Conservation (phyloP, 2,113 vertebrate species). For the Candoia aspera region DNA sequence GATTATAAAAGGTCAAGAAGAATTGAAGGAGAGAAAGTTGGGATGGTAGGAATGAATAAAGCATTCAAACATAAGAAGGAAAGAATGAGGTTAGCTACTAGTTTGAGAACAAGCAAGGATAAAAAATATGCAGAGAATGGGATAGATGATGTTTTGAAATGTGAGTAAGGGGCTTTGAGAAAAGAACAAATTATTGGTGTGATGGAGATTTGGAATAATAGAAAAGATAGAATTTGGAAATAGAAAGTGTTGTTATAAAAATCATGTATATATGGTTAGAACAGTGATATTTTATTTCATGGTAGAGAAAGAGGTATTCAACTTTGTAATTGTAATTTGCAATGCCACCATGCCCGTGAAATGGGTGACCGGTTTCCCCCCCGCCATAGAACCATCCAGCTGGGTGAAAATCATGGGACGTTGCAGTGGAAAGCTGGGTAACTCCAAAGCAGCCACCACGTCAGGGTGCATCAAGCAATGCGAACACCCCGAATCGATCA, state of each 20-base stretch:
- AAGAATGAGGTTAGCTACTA: neutral
- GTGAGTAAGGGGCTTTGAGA: neutral
- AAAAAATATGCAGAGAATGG: neutral
- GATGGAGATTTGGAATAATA: neutral
- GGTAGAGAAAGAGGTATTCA: too few species aligned
- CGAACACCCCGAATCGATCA: too few species aligned
- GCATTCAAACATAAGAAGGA: neutral
- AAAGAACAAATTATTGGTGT: neutral
- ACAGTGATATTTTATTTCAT: too few species aligned
- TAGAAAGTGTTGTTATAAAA: neutral
- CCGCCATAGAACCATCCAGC: too few species aligned
- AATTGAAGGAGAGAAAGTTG: neutral
- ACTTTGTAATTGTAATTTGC: too few species aligned
- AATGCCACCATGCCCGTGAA: too few species aligned
- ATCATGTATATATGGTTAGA: too few species aligned
- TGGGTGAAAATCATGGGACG: too few species aligned
- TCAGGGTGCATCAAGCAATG: too few species aligned
- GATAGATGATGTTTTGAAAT: neutral
- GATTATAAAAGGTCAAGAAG: neutral
- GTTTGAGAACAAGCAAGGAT: neutral
- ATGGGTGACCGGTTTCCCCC: too few species aligned
- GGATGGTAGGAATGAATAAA: neutral
- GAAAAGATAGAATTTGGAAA: neutral
- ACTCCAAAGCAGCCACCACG: too few species aligned
- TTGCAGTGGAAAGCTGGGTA: too few species aligned